phyloP scores from a whole-genome alignment of 2,797 vertebrate species.

The Fistularia tabacaria region DNA sequence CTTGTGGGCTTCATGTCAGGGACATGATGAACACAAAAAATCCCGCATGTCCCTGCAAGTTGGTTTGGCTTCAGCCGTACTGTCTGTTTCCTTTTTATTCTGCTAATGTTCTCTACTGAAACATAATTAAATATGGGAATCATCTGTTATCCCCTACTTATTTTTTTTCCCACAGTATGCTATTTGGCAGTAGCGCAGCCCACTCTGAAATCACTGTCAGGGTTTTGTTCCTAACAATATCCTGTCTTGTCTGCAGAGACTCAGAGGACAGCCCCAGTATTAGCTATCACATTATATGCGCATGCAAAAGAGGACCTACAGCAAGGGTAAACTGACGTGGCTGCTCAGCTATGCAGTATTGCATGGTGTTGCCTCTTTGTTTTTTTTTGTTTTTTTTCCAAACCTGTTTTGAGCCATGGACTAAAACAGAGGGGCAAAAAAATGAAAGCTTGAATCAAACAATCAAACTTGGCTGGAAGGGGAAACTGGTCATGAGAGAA shows the following conservation, averaged over 20 bases:
- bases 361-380: no score
- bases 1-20: no score
- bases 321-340: neutral
- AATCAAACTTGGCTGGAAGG: no score
- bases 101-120: no score
- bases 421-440: no score
- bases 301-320: neutral
- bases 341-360: neutral
- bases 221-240: conserved; percentile 14
- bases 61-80: no score
- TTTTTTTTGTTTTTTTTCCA: neutral
- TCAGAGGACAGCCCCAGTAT: conserved; percentile 5
- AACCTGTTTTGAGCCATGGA: neutral
- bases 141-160: neutral
- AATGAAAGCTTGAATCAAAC: no score
- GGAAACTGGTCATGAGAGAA: conserved; percentile 21
- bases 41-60: no score
- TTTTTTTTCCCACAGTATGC: conserved; percentile 24
- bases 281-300: neutral
- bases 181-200: conserved; percentile 24
- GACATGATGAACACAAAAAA: no score
- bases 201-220: conserved; percentile 13
- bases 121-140: neutral
- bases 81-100: no score
- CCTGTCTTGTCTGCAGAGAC: conserved; percentile 1